Evolutionary conservation across 2,797 vertebrate genomes (phyloP), one percentile per base, ranked within the genome.

Genomic region (Platalea minor): DNA sequence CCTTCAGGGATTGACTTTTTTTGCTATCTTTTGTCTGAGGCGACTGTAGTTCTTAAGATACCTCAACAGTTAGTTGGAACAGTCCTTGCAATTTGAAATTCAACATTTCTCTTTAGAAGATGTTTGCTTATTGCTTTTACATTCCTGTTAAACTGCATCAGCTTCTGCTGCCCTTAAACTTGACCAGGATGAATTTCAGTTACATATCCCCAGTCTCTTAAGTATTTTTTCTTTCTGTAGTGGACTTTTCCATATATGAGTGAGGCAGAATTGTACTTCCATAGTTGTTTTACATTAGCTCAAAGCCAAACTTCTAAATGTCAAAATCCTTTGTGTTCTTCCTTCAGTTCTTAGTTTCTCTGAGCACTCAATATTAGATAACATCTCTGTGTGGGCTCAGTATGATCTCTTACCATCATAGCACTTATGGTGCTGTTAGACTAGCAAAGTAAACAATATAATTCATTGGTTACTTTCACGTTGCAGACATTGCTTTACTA

Each of bases 151-250:
- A 94, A 65, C 28, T 74, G 54, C 19, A n/a, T 65, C 65, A 69
- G 21, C 61, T 82, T 93, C 74, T 68, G 17, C 65, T 94, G 57
- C 54, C 57, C 39, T 65, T 93, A 80, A 95, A 91, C 81, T 85
- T 84, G 88, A 93, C 60, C 75, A 75, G 75, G 75, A 90, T 87
- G 37, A 51, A 83, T 95, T 97, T 95, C 28, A 92, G 23, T 90
- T 88, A 76, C 67, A 73, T 17, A 5, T 23, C 24, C 51, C 41
- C 65, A 65, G 51, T 68, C 16, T 91, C 83, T 81, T 48, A 31
- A 91, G 57, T 67, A 41, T 33, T 81, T 95, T 33, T 85, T 85
- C 41, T 65, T 88, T 87, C 70, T 93, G 11, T 69, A 85, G 28
- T 54, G 65, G 57, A 29, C 74, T 87, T 61, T 56, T 74, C 63